Conservation (phyloP, 2,113 vertebrate genomes). For the Dicerorhinus sumatrensis region DNA sequence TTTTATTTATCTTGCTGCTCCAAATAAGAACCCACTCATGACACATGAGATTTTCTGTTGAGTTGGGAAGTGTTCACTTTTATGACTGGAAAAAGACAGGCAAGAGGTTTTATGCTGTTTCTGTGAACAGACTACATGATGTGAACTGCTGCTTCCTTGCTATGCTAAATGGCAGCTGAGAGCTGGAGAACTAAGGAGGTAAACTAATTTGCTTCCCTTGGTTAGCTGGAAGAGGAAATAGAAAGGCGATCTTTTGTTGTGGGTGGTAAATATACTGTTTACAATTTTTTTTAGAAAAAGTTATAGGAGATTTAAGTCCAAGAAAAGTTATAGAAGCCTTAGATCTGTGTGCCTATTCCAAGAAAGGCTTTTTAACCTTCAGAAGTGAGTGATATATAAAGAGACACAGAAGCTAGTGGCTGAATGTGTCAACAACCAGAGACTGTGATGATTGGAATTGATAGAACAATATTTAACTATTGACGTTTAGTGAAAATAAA, state of each 20-base stretch:
- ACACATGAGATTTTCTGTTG: neutral
- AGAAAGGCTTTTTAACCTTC: neutral
- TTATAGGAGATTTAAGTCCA: neutral
- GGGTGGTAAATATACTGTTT: neutral
- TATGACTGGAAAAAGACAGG: neutral
- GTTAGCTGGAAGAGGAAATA: slow-evolving; percentile 4
- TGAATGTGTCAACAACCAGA: neutral
- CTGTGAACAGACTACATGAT: neutral
- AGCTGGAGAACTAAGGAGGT: neutral
- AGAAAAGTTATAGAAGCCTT: neutral
- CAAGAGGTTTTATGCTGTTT: neutral
- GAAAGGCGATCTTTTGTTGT: neutral
- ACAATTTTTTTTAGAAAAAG: neutral
- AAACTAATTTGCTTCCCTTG: neutral
- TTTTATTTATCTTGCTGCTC: neutral
- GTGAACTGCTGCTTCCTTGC: neutral
- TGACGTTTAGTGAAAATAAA: neutral
- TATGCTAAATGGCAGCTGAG: neutral
- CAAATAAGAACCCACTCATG: neutral
- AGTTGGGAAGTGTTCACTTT: neutral
- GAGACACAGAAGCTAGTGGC: neutral
- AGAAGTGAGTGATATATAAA: neutral
- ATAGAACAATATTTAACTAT: neutral
- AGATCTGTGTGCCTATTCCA: neutral
- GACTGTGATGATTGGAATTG: neutral